Base-by-base conservation (phyloP, 2,888 invertebrate species). In the Tethea ocularis region DNA sequence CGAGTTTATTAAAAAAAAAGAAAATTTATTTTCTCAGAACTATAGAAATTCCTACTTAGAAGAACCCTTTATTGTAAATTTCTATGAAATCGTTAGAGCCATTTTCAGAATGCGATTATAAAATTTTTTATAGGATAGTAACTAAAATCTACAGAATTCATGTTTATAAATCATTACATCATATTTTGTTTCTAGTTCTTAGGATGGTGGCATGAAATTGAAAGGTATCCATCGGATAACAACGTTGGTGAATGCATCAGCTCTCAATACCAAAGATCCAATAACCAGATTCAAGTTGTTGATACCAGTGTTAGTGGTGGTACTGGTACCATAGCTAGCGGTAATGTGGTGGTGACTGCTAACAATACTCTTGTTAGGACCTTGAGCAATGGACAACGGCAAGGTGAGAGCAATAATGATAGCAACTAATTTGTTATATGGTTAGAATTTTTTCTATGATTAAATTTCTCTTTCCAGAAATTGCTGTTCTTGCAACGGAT, bases 121-220 rank as follows among this genome's bases (percentile, higher is more conserved):
- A n/a, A n/a, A n/a, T n/a, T n/a, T n/a, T n/a, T n/a, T n/a, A n/a
- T n/a, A n/a, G n/a, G n/a, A n/a, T n/a, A n/a, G n/a, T n/a, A n/a
- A n/a, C n/a, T n/a, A n/a, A n/a, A n/a, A n/a, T n/a, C n/a, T n/a
- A n/a, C n/a, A n/a, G n/a, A n/a, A n/a, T n/a, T n/a, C n/a, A n/a
- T n/a, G n/a, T 5, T 7, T 29, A 29, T 1, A 8, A 13, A 13
- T 36, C 13, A 13, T 15, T 36, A 0, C 1, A 10, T 6, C 1
- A n/a, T 41, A 23, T 26, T 26, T 51, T 57, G 23, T 63, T 79
- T 72, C 10, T 74, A 91, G 91, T 91, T 81, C 63, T 51, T 78
- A 0, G 90, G 89, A 33, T 87, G 87, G 86, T 91, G 91, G 91
- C 88, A 91, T 58, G 89, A 91, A 65, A 80, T 91, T 52, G 84